These are phyloP conservation scores for Calliphora vomitoria DNA, from an alignment of 2,888 invertebrate species.

Conservation along the genomic window DNA sequence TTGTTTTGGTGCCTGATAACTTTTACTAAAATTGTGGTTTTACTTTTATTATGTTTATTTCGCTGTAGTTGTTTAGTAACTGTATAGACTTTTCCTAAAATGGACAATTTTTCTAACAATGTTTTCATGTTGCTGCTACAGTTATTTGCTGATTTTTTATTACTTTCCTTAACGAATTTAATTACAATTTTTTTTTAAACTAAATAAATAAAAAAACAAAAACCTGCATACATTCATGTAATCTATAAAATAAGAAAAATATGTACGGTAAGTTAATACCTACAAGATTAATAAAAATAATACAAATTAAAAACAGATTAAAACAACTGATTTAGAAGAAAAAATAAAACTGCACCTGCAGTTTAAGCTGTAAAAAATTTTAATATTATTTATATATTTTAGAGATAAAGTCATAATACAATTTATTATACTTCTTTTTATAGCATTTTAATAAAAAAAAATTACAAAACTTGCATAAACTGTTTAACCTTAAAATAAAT, in stretches of 20 bases:
- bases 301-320: conserved; percentile 43
- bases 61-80: background rate
- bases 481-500: too few relatives aligned
- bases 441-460: too few relatives aligned
- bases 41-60: conserved; percentile 49
- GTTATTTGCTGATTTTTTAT: background rate
- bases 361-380: conserved; percentile 24
- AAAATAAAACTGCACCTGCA: conserved; percentile 21
- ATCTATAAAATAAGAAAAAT: conserved; percentile 10
- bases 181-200: conserved; percentile 23
- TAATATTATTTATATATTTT: background rate
- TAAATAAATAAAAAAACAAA: too few relatives aligned
- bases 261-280: background rate
- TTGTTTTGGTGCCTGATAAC: conserved; percentile 56
- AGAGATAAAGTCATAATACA: background rate
- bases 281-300: conserved; percentile 28
- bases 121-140: conserved; percentile 9
- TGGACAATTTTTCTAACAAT: conserved; percentile 5
- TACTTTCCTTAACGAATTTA: conserved; percentile 48
- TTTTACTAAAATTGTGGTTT: conserved; percentile 68
- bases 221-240: conserved; percentile 15
- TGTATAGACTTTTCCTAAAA: conserved; percentile 34
- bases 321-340: conserved; percentile 12
- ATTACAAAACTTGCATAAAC: too few relatives aligned
- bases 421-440: background rate